phyloP scores from a whole-genome alignment of 2,113 vertebrate species.

The Heteronetta atricapilla region DNA sequence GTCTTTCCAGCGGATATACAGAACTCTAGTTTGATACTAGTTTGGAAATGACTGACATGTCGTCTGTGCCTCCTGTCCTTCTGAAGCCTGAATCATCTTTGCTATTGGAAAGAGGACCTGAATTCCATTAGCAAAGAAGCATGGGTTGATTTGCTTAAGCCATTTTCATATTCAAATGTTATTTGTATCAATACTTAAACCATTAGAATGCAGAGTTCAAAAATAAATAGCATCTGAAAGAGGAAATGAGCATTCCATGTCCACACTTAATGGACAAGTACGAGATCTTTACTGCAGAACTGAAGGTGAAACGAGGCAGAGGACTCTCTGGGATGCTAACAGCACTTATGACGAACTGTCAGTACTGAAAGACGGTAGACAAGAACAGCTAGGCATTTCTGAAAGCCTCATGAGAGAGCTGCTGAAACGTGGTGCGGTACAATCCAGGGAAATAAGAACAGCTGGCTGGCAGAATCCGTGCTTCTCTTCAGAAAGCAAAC shows the following conservation, averaged over 20 bases:
- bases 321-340: not conserved
- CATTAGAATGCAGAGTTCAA: not conserved
- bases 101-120: not conserved
- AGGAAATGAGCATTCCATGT: not conserved
- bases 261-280: not conserved
- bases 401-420: not conserved
- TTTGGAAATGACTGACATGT: not conserved
- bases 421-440: not conserved
- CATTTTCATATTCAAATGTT: not conserved
- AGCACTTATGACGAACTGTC: not conserved
- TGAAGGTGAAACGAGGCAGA: not conserved
- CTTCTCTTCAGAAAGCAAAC: not conserved
- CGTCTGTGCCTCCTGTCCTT: rapidly evolving
- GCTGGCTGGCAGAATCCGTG: not conserved
- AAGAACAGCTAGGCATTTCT: not conserved
- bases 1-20: not conserved
- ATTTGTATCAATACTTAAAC: not conserved
- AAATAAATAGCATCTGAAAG: not conserved
- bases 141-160: not conserved
- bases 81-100: not conserved
- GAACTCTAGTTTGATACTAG: not conserved
- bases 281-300: not conserved
- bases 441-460: not conserved
- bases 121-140: not conserved
- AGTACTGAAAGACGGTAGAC: not conserved